Percentiles rank a stretch among this genome's conserved stretches.
Evolutionary conservation across 2,888 invertebrate genomes (phyloP).

Genomic region (Salpingus planirostris): DNA sequence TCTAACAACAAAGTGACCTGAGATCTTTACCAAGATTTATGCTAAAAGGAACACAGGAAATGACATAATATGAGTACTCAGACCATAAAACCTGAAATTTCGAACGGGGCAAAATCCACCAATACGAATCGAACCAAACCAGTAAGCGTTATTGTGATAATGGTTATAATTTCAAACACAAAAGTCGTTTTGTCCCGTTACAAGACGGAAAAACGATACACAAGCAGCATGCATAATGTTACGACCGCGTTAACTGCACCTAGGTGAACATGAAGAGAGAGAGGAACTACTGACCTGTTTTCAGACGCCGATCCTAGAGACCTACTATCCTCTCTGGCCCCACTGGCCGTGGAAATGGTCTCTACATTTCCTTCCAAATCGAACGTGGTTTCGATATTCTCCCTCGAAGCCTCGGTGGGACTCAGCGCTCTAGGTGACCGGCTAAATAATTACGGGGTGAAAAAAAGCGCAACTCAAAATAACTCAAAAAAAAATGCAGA

Average conservation of each 20-base stretch:
- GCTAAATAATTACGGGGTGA: constrained; percentile 25
- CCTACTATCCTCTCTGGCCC: constrained; percentile 56
- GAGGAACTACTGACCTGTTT: constrained; percentile 63
- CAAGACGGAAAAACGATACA: constrained; percentile 1
- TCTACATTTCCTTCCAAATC: constrained; percentile 89
- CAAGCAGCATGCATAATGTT: constrained; percentile 1
- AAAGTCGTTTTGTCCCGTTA: neutral
- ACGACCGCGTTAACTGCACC: too few relatives aligned
- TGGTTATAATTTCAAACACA: too few relatives aligned
- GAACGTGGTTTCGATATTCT: constrained; percentile 77
- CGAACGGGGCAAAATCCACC: too few relatives aligned
- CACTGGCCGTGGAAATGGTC: constrained; percentile 80
- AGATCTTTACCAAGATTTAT: too few relatives aligned
- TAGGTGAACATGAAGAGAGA: too few relatives aligned
- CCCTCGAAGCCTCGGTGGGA: constrained; percentile 49
- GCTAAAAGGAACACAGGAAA: too few relatives aligned
- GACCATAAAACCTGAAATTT: too few relatives aligned
- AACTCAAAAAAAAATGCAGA: constrained; percentile 19
- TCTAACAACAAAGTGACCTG: too few relatives aligned
- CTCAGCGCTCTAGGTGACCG: constrained; percentile 40
- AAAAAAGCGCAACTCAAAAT: too few relatives aligned
- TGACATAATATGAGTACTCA: too few relatives aligned
- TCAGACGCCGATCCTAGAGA: constrained; percentile 65
- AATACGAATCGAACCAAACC: too few relatives aligned
- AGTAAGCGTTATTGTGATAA: too few relatives aligned